These are phyloP conservation scores for Harpagoxenus sublaevis DNA, from an alignment of 2,888 invertebrate genomes.

Conservation along the genomic window DNA sequence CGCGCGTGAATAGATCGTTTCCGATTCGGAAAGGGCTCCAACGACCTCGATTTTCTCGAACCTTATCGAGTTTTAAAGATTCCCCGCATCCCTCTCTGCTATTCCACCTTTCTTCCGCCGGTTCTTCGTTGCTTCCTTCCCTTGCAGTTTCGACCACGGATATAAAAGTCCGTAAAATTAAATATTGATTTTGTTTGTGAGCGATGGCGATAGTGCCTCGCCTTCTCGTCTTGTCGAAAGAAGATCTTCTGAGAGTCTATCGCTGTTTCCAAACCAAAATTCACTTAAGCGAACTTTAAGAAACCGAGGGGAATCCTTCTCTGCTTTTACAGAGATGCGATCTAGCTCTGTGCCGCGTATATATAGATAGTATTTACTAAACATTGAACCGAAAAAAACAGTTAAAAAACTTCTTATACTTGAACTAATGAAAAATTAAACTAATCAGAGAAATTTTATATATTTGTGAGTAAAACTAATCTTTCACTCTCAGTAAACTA, in stretches of 20 bases:
- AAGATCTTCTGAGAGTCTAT: constrained; percentile 62
- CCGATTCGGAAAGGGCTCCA: constrained; percentile 51
- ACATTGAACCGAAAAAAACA: neutral
- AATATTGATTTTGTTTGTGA: constrained; percentile 78
- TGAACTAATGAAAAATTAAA: neutral
- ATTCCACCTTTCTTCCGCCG: neutral
- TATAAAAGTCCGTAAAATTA: constrained; percentile 76
- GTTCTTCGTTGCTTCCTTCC: neutral
- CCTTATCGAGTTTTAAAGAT: constrained; percentile 77
- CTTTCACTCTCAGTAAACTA: neutral
- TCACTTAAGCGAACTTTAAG: constrained; percentile 69
- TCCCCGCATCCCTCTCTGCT: constrained; percentile 36
- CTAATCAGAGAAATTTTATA: neutral
- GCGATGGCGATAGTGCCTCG: constrained; percentile 42
- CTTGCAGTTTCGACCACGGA: constrained; percentile 50
- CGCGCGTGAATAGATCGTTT: constrained; percentile 51
- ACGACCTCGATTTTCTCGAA: constrained; percentile 58
- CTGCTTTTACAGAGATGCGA: constrained; percentile 27
- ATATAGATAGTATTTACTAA: neutral
- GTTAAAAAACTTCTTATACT: neutral
- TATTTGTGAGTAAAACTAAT: neutral
- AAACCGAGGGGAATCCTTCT: constrained; percentile 30
- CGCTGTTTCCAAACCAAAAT: constrained; percentile 69
- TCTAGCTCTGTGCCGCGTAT: constrained; percentile 16
- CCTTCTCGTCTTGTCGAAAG: neutral